A percentile compares a stretch with the other conserved stretches of the same genome.
phyloP scores from a whole-genome alignment of 92 coral and sea anemone species.

The Zoanthus gigantus region DNA sequence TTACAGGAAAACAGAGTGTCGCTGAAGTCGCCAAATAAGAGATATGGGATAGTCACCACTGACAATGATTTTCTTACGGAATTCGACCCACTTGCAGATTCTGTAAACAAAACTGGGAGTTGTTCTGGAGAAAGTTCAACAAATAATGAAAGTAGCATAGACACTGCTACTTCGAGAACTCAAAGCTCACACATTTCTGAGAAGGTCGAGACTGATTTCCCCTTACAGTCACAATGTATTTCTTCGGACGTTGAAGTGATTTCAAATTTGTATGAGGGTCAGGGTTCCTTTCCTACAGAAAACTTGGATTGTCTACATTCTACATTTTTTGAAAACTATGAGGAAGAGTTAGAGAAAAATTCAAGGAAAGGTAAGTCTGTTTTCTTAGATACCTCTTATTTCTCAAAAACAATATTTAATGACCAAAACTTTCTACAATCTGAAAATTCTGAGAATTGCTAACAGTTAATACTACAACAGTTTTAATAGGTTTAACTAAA shows the following conservation, averaged over 20 bases:
- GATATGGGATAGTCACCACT: constrained; percentile 77
- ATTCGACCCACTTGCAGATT: constrained; percentile 73
- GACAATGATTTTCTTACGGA: constrained; percentile 61
- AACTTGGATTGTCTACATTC: constrained; percentile 45
- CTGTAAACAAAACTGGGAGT: constrained; percentile 20
- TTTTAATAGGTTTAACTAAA: too few relatives aligned
- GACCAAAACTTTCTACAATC: not conserved
- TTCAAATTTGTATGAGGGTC: constrained; percentile 2
- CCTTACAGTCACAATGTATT: not conserved
- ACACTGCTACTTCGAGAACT: not conserved
- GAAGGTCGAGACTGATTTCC: not conserved
- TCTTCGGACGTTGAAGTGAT: not conserved
- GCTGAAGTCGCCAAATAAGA: constrained; percentile 56
- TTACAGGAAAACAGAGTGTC: constrained; percentile 5
- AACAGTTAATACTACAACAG: too few relatives aligned
- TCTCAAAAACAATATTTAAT: not conserved
- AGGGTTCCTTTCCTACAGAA: not conserved
- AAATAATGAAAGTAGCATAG: not conserved
- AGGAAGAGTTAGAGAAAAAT: constrained; percentile 60
- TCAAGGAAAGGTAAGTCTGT: constrained; percentile 54
- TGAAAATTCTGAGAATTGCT: too few relatives aligned
- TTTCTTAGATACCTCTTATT: not conserved
- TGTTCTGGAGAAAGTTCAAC: not conserved
- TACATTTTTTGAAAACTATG: constrained; percentile 42
- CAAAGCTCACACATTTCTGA: constrained; percentile 21